Evolutionary conservation across 2,888 invertebrate genomes (phyloP).

Genomic region (Strigamia transsilvanica): DNA sequence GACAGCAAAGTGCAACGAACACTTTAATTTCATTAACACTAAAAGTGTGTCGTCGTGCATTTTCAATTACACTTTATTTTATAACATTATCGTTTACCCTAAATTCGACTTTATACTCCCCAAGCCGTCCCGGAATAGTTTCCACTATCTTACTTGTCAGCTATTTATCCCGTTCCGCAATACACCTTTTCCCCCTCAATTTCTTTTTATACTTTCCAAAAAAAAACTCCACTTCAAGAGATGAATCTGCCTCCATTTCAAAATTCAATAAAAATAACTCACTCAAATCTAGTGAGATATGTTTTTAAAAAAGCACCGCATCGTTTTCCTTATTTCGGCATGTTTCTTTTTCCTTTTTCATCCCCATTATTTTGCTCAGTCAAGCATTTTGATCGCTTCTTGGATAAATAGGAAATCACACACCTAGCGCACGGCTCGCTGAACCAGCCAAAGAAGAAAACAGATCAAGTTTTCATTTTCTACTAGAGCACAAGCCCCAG

Average conservation of each 20-base stretch:
- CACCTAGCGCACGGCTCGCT: constrained; percentile 45
- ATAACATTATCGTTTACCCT: constrained; percentile 15
- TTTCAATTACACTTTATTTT: constrained; percentile 28
- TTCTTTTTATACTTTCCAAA: background rate
- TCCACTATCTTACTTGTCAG: constrained; percentile 34
- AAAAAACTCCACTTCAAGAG: constrained; percentile 11
- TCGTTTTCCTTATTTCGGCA: constrained; percentile 37
- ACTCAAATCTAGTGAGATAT: constrained; percentile 45
- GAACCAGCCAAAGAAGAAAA: constrained; percentile 44
- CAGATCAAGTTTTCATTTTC: constrained; percentile 49
- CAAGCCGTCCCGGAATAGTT: background rate
- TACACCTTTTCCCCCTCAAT: background rate
- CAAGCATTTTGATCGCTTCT: constrained; percentile 48
- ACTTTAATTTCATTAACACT: constrained; percentile 48
- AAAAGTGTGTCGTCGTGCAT: constrained; percentile 37
- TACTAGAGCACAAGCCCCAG: constrained; percentile 35
- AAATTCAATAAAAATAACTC: constrained; percentile 48
- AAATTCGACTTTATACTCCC: constrained; percentile 16
- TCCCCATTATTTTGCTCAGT: constrained; percentile 48
- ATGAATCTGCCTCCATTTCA: constrained; percentile 12
- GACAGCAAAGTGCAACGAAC: constrained; percentile 36
- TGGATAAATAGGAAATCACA: constrained; percentile 49
- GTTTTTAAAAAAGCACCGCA: constrained; percentile 42
- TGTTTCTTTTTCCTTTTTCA: background rate
- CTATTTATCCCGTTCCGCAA: constrained; percentile 34